A percentile compares a stretch with the other conserved stretches of the same genome.
phyloP scores from a whole-genome alignment of 2,797 vertebrate genomes.

The Chanos chanos region DNA sequence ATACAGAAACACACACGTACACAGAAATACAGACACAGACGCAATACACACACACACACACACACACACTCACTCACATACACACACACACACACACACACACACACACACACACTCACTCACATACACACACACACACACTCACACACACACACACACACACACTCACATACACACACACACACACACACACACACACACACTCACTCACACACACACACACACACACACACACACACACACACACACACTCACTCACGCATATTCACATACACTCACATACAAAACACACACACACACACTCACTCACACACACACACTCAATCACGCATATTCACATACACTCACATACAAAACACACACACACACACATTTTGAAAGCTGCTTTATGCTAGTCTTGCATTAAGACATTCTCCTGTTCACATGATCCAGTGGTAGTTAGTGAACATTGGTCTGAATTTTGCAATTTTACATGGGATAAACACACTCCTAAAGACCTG shows the following conservation, averaged over 20 bases:
- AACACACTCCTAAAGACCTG: too few relatives aligned
- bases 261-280: too few relatives aligned
- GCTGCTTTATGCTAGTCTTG: conserved; percentile 54
- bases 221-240: neutral
- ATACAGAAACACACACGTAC: neutral
- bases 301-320: conserved; percentile 87
- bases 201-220: neutral
- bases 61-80: too few relatives aligned
- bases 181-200: neutral
- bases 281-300: too few relatives aligned
- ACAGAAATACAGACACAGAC: too few relatives aligned
- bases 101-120: neutral
- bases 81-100: neutral
- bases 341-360: neutral
- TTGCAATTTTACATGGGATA: too few relatives aligned
- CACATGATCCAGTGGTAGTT: conserved; percentile 38
- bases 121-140: neutral
- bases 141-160: neutral
- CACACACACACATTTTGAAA: neutral
- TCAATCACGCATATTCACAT: conserved; percentile 46
- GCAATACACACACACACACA: neutral
- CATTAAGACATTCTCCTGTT: conserved; percentile 57
- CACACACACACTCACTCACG: neutral
- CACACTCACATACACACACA: too few relatives aligned
- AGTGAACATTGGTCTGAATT: too few relatives aligned